phyloP scores from a whole-genome alignment of 2,113 vertebrate species.

The Bufo bufo region DNA sequence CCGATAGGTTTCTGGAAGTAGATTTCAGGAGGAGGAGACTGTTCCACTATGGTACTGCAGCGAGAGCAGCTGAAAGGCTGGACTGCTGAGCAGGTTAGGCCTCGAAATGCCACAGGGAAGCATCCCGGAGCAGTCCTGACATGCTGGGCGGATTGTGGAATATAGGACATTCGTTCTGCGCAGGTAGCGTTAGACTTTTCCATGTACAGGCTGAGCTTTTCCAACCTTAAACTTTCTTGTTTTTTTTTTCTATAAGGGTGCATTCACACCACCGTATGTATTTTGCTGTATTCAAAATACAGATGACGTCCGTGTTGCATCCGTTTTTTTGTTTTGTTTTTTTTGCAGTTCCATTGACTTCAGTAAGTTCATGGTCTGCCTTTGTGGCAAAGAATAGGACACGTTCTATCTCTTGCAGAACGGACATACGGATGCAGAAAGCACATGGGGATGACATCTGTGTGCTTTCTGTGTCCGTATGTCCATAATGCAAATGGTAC shows the following conservation, averaged over 20 bases:
- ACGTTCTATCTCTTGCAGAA: no score
- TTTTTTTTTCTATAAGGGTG: neutral
- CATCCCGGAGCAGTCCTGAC: constrained; percentile 38
- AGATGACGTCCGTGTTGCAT: no score
- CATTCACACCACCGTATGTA: no score
- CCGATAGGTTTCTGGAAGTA: neutral
- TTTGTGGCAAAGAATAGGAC: no score
- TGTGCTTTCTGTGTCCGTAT: no score
- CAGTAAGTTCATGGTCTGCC: no score
- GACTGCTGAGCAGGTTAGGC: constrained; percentile 39
- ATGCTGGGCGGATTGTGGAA: constrained; percentile 6
- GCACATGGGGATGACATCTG: no score
- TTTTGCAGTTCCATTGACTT: no score
- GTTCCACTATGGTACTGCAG: neutral
- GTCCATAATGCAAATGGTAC: no score
- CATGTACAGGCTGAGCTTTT: neutral
- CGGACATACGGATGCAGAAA: no score
- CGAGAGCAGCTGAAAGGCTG: constrained; percentile 30
- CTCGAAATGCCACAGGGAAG: constrained; percentile 52
- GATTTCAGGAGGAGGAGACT: constrained; percentile 19
- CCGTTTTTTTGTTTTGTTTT: no score
- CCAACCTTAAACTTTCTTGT: neutral
- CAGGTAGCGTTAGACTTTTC: neutral
- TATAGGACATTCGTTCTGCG: neutral
- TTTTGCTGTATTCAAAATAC: no score